Evolutionary conservation across 2,113 vertebrate genomes (phyloP), one percentile per base, ranked within the genome.

Genomic region (Dunckerocampus dactyliophorus): DNA sequence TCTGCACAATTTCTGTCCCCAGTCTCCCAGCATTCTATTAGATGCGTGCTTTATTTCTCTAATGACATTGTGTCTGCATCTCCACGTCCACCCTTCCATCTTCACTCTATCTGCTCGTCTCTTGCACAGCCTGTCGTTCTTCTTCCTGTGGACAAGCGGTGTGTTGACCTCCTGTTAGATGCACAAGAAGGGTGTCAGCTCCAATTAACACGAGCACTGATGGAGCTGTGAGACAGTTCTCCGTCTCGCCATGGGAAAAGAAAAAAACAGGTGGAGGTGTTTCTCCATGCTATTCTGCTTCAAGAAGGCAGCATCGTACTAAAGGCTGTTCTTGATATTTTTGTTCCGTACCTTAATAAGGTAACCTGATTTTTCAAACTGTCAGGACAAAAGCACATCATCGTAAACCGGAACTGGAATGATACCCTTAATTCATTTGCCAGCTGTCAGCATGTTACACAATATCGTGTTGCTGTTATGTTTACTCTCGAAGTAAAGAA

Each of bases 191-290:
- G 76, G 75, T 82, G 81, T 82, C 79, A 8, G 67, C 70, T 20
- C 51, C 54, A 59, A 72, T 81, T 53, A 72, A 65, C 70, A 56
- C 74, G 71, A 75, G 81, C 84, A 77, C 79, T 78, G 67, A 66
- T 48, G 71, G 73, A 75, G 71, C 75, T 82, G 69, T 76, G 74
- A 75, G 71, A 10, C 59, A 28, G 46, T 63, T 54, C 46, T 63
- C 58, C 11, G 10, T 46, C 60, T 15, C 20, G n/a, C 15, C n/a
- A 42, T 50, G 21, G 45, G 47, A 58, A 20, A 57, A 65, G 72
- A 71, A 60, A 47, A 49, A 59, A 75, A 43, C 54, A 66, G 68
- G 53, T 47, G 8, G 61, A 64, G 63, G 76, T 64, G 68, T 77
- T 72, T 61, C 71, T 72, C 6, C 16, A 75, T 60, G 54, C 16